Percentiles rank a stretch among this genome's conserved stretches.
Evolutionary conservation across 2,113 vertebrate species (phyloP).

Genomic region (Cinclus mexicanus): DNA sequence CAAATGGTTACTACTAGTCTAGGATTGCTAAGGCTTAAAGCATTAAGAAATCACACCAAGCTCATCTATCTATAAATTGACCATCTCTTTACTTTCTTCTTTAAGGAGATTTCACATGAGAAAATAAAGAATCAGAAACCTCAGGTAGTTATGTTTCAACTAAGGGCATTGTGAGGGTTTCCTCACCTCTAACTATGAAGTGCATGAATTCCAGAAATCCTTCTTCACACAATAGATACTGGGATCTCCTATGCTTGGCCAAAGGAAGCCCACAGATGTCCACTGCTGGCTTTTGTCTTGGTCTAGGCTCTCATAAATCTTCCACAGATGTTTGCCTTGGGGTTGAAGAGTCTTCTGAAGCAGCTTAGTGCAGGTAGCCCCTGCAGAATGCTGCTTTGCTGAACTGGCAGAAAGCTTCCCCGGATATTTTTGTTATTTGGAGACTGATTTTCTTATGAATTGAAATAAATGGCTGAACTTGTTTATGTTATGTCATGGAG

Average conservation of each 20-base stretch:
- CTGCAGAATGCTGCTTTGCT: background rate
- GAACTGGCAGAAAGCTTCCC: background rate
- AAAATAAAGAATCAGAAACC: background rate
- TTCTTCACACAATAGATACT: background rate
- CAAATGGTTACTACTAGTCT: background rate
- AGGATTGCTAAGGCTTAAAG: background rate
- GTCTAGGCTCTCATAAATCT: background rate
- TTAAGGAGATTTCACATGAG: background rate
- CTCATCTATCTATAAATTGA: background rate
- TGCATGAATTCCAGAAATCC: background rate
- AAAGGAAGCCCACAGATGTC: background rate
- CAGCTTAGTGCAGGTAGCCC: background rate
- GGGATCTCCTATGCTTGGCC: background rate
- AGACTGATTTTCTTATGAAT: background rate
- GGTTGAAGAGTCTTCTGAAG: background rate
- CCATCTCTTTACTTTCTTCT: background rate
- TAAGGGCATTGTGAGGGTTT: background rate
- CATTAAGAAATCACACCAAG: background rate
- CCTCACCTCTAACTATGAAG: background rate
- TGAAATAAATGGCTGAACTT: background rate
- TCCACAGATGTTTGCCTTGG: slow-evolving; percentile 17
- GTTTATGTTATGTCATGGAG: background rate
- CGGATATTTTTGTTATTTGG: background rate
- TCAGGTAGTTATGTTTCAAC: background rate
- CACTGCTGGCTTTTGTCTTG: background rate